phyloP scores from a whole-genome alignment of 2,888 invertebrate genomes.

The Perizoma affinitatum region DNA sequence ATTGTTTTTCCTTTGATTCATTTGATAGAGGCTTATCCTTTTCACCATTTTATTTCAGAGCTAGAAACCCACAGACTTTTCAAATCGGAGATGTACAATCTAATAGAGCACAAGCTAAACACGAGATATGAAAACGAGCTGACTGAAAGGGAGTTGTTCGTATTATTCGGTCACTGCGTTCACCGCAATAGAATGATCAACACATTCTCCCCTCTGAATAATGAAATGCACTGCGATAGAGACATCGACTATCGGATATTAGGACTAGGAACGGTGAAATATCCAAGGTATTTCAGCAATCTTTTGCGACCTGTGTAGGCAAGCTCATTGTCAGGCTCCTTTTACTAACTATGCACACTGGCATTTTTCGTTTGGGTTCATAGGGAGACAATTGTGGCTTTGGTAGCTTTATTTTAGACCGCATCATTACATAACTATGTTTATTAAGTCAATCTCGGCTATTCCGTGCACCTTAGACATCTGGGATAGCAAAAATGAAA shows the following conservation, averaged over 20 bases:
- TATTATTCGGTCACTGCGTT: slow-evolving; percentile 70
- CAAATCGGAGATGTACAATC: slow-evolving; percentile 79
- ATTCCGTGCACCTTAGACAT: no score
- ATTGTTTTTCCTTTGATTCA: neutral
- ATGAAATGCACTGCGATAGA: slow-evolving; percentile 69
- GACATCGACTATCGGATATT: slow-evolving; percentile 77
- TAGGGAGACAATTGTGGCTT: no score
- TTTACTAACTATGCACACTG: no score
- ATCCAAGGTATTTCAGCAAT: slow-evolving; percentile 38
- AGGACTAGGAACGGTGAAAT: slow-evolving; percentile 68
- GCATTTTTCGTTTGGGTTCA: no score
- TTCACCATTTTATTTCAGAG: slow-evolving; percentile 59
- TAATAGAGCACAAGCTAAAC: slow-evolving; percentile 59
- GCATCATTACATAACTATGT: no score
- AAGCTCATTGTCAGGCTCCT: no score
- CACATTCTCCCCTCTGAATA: slow-evolving; percentile 75
- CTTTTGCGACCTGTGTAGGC: no score
- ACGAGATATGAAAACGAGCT: slow-evolving; percentile 35
- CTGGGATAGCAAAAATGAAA: no score
- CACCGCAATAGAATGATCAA: slow-evolving; percentile 70
- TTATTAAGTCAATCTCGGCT: no score
- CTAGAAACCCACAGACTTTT: slow-evolving; percentile 82
- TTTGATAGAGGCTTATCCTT: neutral
- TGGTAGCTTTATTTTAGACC: no score
- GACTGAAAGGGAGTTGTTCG: slow-evolving; percentile 38